Conservation (phyloP, 1,140 invertebrate genomes). For the Palaemon carinicauda region DNA sequence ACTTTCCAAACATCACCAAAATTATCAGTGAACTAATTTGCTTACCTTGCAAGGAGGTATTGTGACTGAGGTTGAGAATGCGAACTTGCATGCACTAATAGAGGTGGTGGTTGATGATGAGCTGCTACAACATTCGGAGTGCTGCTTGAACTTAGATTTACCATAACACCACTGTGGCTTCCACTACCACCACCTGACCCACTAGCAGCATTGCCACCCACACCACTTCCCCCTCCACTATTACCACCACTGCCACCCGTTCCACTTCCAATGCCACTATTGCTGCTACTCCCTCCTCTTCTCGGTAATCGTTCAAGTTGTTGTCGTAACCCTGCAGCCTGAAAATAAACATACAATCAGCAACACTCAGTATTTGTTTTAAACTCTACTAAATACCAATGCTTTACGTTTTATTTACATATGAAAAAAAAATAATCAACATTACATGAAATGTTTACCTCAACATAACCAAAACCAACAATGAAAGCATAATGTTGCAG, state of each 20-base stretch:
- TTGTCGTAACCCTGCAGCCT: constrained; percentile 40
- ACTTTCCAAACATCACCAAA: background rate
- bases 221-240: background rate
- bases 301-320: constrained; percentile 44
- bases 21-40: background rate
- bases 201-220: background rate
- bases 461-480: no score
- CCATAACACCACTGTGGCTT: constrained; percentile 38
- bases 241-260: background rate
- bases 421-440: background rate
- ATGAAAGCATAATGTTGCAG: no score
- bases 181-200: constrained; percentile 20
- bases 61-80: constrained; percentile 44
- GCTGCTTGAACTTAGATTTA: constrained; percentile 42
- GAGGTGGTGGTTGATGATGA: constrained; percentile 40
- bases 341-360: constrained; percentile 10
- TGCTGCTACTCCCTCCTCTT: constrained; percentile 35
- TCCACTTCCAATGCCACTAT: constrained; percentile 20
- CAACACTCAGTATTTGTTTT: background rate
- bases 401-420: background rate
- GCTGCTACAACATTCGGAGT: constrained; percentile 37
- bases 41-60: constrained; percentile 40
- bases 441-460: no score
- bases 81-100: constrained; percentile 27
- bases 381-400: background rate